Evolutionary conservation across 2,888 invertebrate species (phyloP).

Genomic region (Rhagophthalmus giganteus): DNA sequence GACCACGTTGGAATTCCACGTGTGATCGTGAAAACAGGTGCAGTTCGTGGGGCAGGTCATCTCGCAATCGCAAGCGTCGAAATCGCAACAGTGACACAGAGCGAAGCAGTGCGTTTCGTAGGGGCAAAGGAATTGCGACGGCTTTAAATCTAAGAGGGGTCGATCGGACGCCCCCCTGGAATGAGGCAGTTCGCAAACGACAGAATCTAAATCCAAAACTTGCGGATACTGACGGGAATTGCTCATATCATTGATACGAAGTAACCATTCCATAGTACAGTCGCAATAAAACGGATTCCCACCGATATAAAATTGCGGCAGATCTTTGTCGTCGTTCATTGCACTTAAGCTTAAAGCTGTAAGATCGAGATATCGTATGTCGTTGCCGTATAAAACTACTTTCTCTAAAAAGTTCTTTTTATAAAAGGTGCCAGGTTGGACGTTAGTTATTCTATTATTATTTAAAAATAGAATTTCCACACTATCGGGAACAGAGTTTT

Average conservation of each 20-base stretch:
- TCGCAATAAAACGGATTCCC: conserved; percentile 84
- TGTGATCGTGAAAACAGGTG: conserved; percentile 84
- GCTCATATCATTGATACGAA: conserved; percentile 75
- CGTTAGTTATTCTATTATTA: conserved; percentile 71
- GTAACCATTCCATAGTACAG: conserved; percentile 86
- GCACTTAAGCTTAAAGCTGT: conserved; percentile 70
- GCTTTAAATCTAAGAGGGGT: conserved; percentile 68
- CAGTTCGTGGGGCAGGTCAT: conserved; percentile 88
- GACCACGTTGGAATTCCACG: conserved; percentile 83
- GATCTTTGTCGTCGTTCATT: conserved; percentile 67
- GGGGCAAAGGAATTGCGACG: conserved; percentile 78
- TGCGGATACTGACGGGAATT: conserved; percentile 74
- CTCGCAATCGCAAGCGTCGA: conserved; percentile 89
- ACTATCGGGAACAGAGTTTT: conserved; percentile 72
- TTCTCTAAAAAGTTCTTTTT: conserved; percentile 72
- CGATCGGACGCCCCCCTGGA: conserved; percentile 64
- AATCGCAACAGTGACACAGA: conserved; percentile 86
- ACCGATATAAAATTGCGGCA: conserved; percentile 79
- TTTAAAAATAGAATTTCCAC: conserved; percentile 73
- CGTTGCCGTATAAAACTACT: conserved; percentile 76
- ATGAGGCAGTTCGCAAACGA: conserved; percentile 76
- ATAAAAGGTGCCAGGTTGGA: conserved; percentile 71
- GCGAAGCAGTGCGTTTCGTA: conserved; percentile 84
- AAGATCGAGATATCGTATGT: conserved; percentile 71
- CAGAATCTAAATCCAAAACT: conserved; percentile 77